phyloP scores from a whole-genome alignment of 1,140 invertebrate species.

The Teleopsis dalmanni region DNA sequence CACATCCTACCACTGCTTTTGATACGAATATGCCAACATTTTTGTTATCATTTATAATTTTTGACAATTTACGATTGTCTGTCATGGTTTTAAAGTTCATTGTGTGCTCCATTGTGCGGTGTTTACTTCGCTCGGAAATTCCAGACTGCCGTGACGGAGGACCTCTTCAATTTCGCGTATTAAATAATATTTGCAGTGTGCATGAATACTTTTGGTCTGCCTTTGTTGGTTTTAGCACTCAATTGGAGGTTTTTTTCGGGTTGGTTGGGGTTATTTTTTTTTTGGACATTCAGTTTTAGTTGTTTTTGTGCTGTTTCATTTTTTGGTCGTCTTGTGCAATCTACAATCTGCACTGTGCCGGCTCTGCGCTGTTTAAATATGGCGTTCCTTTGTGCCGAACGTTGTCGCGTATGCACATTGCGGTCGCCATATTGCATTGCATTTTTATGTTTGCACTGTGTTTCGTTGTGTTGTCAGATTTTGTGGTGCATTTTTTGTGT shows the following conservation, averaged over 20 bases:
- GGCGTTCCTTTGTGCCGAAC: background rate
- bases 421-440: conserved; percentile 38
- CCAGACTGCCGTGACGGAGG: too few relatives aligned
- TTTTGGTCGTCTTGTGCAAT: background rate
- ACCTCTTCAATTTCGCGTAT: conserved; percentile 7
- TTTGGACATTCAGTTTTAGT: background rate
- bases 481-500: conserved; percentile 8
- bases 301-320: background rate
- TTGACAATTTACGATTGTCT: too few relatives aligned
- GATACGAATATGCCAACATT: too few relatives aligned
- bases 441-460: conserved; percentile 31
- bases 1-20: too few relatives aligned
- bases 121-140: too few relatives aligned
- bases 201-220: conserved; percentile 1
- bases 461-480: conserved; percentile 13
- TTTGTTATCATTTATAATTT: too few relatives aligned
- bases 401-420: conserved; percentile 32
- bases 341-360: background rate
- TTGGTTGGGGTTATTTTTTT: background rate
- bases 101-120: too few relatives aligned
- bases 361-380: background rate
- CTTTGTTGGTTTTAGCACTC: conserved; percentile 9
- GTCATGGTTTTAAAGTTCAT: too few relatives aligned
- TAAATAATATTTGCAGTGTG: conserved; percentile 8
- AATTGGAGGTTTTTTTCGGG: conserved; percentile 3